Evolutionary conservation across 2,113 vertebrate genomes (phyloP), one percentile per base, ranked within the genome.

Genomic region (Clarias gariepinus): DNA sequence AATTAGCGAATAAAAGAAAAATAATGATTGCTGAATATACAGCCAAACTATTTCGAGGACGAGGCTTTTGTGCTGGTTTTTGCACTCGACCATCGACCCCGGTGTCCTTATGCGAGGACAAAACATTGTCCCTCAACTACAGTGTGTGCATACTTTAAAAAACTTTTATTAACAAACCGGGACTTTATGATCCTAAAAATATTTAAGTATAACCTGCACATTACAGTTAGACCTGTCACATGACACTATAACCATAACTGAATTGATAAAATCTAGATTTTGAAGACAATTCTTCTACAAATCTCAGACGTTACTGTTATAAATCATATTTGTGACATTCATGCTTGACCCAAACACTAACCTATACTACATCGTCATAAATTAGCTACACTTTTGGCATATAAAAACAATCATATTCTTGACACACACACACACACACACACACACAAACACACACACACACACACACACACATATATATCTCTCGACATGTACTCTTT

Each of bases 401-500:
- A 68, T 7, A 13, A 19, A 33, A 19, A 7, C 2, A 2, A 69
- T 69, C 28, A 15, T 3, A 69, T 18, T 53, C 85, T 80, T 81
- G 79, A 81, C 52, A 80, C 2, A 4, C 21, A 8, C 18, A 73
- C 11, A 18, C 3, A 33, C 10, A 52, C n/a, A 82, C 90, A 47
- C 47, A 47, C 47, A 47, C 41, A 47, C 2, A 4, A 11, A 10
- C 19, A 73, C 12, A 18, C 3, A 36, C 11, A 52, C 47, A 47
- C 41, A 47, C 2, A 4, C 21, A 10, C 19, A 73, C 12, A 18
- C 3, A 36, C 11, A 52, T n/a, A n/a, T n/a, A n/a, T n/a, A n/a
- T n/a, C n/a, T n/a, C 79, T 89, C 7, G 52, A 82, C 69, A 30
- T 57, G n/a, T 68, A 61, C 58, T 30, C 41, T 69, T 58, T n/a